These are phyloP conservation scores for Zaprionus inermis DNA, from an alignment of 1,140 invertebrate genomes.

Conservation along the genomic window DNA sequence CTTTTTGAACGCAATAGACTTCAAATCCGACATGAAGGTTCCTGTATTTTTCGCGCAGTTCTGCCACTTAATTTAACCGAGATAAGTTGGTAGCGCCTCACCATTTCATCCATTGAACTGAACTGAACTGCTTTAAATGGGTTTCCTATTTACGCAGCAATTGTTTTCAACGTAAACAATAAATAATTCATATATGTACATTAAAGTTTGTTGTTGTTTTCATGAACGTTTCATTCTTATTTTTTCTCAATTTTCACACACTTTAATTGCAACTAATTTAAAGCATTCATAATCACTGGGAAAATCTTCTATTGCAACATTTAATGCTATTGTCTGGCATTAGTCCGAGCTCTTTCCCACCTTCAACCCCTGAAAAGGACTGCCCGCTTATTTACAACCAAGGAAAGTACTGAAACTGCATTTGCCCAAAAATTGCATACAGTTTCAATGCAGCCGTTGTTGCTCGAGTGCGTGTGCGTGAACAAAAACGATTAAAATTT, in stretches of 20 bases:
- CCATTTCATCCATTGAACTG: too few species aligned
- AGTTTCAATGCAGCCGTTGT: conserved; percentile 47
- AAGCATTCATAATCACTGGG: not conserved
- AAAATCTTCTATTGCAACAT: conserved; percentile 12
- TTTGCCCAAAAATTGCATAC: conserved; percentile 38
- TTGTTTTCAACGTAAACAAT: too few species aligned
- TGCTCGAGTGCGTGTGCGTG: conserved; percentile 59
- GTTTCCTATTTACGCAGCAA: too few species aligned
- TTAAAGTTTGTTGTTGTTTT: too few species aligned
- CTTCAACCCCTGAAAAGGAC: not conserved
- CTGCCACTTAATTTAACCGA: too few species aligned
- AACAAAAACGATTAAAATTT: conserved; percentile 77
- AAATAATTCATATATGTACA: too few species aligned
- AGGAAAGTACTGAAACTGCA: conserved; percentile 21
- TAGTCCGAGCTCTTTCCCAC: not conserved
- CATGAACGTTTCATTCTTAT: not conserved
- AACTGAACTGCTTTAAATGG: too few species aligned
- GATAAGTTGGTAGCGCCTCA: too few species aligned
- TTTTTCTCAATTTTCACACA: not conserved
- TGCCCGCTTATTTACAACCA: not conserved
- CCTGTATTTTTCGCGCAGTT: too few species aligned
- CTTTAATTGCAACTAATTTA: not conserved
- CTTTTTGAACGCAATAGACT: too few species aligned
- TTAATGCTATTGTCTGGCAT: conserved; percentile 24
- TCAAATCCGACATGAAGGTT: too few species aligned